Evolutionary conservation across 2,797 vertebrate genomes (phyloP).

Genomic region (Pseudochromis fuscus): DNA sequence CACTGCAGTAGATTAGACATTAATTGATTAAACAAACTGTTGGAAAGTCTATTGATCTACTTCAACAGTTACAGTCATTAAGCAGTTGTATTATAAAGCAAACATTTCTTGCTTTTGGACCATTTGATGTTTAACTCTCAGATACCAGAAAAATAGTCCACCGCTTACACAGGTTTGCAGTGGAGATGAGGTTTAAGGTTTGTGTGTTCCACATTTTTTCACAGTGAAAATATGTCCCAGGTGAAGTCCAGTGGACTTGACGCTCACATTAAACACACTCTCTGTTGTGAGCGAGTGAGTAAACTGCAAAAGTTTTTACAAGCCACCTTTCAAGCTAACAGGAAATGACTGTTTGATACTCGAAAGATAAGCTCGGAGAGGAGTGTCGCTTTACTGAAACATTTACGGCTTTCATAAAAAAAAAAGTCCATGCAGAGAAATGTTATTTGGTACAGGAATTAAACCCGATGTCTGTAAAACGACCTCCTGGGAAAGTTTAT

Average conservation of each 20-base stretch:
- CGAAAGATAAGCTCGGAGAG: background rate
- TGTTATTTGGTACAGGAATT: constrained; percentile 12
- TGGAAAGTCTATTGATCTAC: too few relatives aligned
- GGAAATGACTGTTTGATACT: constrained; percentile 21
- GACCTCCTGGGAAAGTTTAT: constrained; percentile 3
- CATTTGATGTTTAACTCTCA: background rate
- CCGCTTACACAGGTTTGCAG: background rate
- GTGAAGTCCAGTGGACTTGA: too few relatives aligned
- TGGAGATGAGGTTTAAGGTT: background rate
- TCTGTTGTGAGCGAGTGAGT: too few relatives aligned
- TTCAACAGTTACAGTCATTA: background rate
- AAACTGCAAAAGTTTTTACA: constrained; percentile 9
- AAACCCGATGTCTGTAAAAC: constrained; percentile 29
- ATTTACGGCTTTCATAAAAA: background rate
- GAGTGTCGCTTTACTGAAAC: constrained; percentile 13
- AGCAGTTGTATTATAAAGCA: too few relatives aligned
- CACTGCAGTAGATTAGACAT: too few relatives aligned
- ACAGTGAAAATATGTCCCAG: too few relatives aligned
- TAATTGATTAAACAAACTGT: too few relatives aligned
- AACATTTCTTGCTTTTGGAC: background rate
- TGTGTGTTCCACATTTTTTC: too few relatives aligned
- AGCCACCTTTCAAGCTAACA: background rate
- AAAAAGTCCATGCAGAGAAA: background rate
- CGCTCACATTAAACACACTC: background rate
- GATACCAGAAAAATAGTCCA: too few relatives aligned